Evolutionary conservation across 2,113 vertebrate genomes (phyloP).

Genomic region (Oncorhynchus kisutch): DNA sequence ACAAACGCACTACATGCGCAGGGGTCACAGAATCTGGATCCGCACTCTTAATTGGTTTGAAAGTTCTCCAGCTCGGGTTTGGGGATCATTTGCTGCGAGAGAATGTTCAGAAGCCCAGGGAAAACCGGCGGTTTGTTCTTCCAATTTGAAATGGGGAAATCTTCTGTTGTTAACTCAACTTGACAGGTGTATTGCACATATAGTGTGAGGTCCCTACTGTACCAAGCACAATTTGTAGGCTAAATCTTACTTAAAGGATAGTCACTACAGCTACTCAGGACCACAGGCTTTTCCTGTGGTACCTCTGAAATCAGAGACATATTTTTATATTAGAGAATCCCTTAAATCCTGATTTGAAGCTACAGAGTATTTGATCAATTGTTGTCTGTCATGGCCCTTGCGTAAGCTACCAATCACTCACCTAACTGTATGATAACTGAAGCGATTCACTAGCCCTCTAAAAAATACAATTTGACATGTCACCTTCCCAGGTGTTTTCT

Average conservation of each 20-base stretch:
- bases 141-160: no score
- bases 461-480: neutral
- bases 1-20: neutral
- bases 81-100: constrained; percentile 7
- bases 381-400: neutral
- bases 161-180: neutral
- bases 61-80: constrained; percentile 14
- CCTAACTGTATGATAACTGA: neutral
- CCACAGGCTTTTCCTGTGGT: neutral
- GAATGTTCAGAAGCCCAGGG: neutral
- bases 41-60: constrained; percentile 17
- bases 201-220: neutral
- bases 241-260: neutral
- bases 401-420: neutral
- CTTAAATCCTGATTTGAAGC: neutral
- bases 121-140: neutral
- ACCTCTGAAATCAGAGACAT: neutral
- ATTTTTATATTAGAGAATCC: neutral
- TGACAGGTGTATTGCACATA: neutral
- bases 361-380: neutral
- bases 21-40: neutral
- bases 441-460: neutral
- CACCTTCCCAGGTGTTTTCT: no score
- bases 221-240: neutral
- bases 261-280: neutral